Percentiles rank a stretch among this genome's conserved stretches.
Evolutionary conservation across 2,888 invertebrate genomes (phyloP).

Genomic region (Epirrhoe tristata): DNA sequence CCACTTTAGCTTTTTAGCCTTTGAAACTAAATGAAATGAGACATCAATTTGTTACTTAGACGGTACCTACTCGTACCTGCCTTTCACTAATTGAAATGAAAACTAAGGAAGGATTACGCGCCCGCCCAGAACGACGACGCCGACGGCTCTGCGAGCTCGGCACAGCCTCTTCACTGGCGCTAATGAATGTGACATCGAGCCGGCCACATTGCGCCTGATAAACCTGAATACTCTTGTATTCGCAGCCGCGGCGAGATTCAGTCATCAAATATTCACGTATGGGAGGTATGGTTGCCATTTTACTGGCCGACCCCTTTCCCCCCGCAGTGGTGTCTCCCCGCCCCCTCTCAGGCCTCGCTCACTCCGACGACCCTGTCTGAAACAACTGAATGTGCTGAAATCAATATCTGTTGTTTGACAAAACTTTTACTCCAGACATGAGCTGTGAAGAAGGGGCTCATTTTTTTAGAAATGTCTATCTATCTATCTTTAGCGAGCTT

Average conservation of each 20-base stretch:
- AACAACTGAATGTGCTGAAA: slow-evolving; percentile 83
- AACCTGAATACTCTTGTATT: slow-evolving; percentile 60
- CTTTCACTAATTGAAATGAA: slow-evolving; percentile 48
- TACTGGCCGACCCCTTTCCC: slow-evolving; percentile 62
- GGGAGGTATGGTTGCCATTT: slow-evolving; percentile 79
- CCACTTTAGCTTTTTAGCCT: neutral
- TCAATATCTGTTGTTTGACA: slow-evolving; percentile 81
- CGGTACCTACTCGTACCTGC: neutral
- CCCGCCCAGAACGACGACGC: slow-evolving; percentile 2
- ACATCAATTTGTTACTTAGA: slow-evolving; percentile 1
- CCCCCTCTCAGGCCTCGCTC: slow-evolving; percentile 54
- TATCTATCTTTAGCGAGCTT: too few species aligned
- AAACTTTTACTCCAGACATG: slow-evolving; percentile 59
- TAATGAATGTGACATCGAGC: slow-evolving; percentile 57
- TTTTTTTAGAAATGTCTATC: too few species aligned
- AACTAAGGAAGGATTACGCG: slow-evolving; percentile 48
- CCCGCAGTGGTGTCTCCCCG: slow-evolving; percentile 43
- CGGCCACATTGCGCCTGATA: slow-evolving; percentile 53
- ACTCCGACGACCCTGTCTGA: slow-evolving; percentile 70
- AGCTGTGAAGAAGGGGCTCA: slow-evolving; percentile 23
- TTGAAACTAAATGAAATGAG: slow-evolving; percentile 5
- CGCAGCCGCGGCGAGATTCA: slow-evolving; percentile 77
- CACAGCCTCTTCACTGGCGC: slow-evolving; percentile 51
- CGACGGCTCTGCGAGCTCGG: neutral
- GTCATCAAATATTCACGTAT: slow-evolving; percentile 83